Conservation (phyloP, 2,113 vertebrate genomes). For the Parotia lawesii region DNA sequence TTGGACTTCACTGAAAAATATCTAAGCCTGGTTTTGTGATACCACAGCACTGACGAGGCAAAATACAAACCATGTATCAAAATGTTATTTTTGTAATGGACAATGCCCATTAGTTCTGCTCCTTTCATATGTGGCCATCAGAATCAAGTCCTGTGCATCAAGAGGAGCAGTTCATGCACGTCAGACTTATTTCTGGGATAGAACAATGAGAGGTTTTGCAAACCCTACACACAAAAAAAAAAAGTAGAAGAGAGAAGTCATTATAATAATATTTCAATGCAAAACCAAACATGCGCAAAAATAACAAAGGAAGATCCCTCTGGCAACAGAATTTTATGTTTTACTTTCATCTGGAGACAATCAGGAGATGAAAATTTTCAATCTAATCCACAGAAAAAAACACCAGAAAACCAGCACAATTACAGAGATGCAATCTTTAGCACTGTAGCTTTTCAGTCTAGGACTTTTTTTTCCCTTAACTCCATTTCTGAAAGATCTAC, state of each 20-base stretch:
- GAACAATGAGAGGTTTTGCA: neutral
- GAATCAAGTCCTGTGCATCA: neutral
- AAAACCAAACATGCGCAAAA: neutral
- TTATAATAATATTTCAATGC: neutral
- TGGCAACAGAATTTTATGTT: neutral
- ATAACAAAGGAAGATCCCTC: neutral
- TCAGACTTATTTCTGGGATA: neutral
- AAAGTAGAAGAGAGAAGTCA: neutral
- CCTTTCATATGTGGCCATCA: neutral
- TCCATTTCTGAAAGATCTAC: neutral
- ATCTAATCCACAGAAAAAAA: neutral
- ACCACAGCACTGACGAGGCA: neutral
- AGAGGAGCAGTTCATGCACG: neutral
- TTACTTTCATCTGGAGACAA: neutral
- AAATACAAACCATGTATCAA: conserved; percentile 29
- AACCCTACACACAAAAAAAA: neutral
- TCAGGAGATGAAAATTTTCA: neutral
- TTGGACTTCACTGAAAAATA: conserved; percentile 5
- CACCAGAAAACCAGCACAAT: neutral
- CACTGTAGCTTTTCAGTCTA: neutral
- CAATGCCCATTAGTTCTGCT: neutral
- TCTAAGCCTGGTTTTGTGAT: neutral
- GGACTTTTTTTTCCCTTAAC: neutral
- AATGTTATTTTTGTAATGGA: conserved; percentile 10
- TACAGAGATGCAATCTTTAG: neutral